phyloP scores from a whole-genome alignment of 2,888 invertebrate genomes.

The Strigamia maritima region DNA sequence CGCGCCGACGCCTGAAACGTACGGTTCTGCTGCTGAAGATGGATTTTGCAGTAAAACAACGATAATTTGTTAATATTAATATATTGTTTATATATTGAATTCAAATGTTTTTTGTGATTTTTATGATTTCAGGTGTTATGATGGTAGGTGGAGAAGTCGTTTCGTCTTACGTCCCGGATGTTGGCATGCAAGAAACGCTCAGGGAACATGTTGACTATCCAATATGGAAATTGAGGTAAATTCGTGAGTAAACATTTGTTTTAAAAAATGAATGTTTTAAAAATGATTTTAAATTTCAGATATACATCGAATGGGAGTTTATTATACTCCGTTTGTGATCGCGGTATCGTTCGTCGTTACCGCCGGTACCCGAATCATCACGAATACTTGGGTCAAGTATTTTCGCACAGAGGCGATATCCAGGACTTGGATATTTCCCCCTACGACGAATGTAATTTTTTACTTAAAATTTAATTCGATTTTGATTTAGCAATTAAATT shows the following conservation, averaged over 20 bases:
- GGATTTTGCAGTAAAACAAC: conserved; percentile 53
- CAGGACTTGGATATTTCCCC: conserved; percentile 57
- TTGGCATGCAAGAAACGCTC: conserved; percentile 53
- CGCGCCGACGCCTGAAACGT: conserved; percentile 55
- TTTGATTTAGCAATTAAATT: background rate
- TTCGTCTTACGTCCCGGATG: conserved; percentile 54
- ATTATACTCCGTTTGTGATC: conserved; percentile 54
- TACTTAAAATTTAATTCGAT: background rate
- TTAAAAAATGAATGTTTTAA: background rate
- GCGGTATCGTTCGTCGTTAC: conserved; percentile 54
- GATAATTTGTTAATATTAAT: no score
- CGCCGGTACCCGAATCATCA: conserved; percentile 56
- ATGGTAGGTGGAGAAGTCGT: conserved; percentile 55
- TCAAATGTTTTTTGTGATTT: background rate
- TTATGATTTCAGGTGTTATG: conserved; percentile 50
- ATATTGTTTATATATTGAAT: conserved; percentile 22
- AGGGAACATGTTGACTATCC: conserved; percentile 53
- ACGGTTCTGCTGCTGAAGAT: conserved; percentile 51
- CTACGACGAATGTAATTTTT: conserved; percentile 58
- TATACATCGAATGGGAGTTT: conserved; percentile 56
- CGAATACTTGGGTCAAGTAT: conserved; percentile 55
- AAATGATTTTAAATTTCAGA: conserved; percentile 43
- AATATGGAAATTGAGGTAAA: conserved; percentile 54
- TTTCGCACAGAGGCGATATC: conserved; percentile 54
- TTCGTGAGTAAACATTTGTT: background rate